These are phyloP conservation scores for Lophius americanus DNA, from an alignment of 2,797 vertebrate species.

Conservation along the genomic window DNA sequence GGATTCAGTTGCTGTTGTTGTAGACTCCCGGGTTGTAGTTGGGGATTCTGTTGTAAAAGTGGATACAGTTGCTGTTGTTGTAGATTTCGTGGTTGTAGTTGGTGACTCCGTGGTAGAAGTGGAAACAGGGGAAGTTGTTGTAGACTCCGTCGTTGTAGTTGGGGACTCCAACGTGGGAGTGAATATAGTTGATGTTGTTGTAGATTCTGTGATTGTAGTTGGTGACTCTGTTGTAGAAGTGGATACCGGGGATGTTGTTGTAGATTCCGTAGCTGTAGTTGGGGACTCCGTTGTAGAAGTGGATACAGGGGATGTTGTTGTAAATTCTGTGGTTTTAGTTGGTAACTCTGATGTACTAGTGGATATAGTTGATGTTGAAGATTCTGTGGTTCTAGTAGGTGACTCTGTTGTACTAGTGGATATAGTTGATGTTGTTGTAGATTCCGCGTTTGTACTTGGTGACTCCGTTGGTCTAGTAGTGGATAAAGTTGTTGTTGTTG, in stretches of 20 bases:
- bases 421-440: neutral
- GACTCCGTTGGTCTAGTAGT: neutral
- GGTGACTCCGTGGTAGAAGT: neutral
- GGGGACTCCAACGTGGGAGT: neutral
- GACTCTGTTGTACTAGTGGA: neutral
- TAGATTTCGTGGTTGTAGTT: neutral
- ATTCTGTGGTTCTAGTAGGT: constrained; percentile 9
- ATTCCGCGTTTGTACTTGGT: constrained; percentile 8
- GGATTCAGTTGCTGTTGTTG: no score
- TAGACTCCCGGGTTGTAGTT: no score
- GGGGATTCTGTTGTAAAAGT: no score
- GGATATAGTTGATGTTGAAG: constrained; percentile 67
- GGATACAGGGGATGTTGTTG: no score
- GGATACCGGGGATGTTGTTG: neutral
- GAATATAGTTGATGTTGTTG: neutral
- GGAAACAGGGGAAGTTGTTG: neutral
- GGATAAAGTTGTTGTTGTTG: no score
- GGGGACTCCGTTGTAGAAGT: constrained; percentile 52
- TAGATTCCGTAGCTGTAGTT: neutral
- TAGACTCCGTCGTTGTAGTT: neutral
- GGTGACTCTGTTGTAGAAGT: neutral
- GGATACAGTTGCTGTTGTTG: no score
- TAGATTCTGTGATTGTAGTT: constrained; percentile 5
- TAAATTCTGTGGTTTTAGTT: no score
- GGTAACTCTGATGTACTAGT: constrained; percentile 77